Evolutionary conservation across 2,888 invertebrate species (phyloP), one percentile per base, ranked within the genome.

Genomic region (Synanthedon andrenaeformis): DNA sequence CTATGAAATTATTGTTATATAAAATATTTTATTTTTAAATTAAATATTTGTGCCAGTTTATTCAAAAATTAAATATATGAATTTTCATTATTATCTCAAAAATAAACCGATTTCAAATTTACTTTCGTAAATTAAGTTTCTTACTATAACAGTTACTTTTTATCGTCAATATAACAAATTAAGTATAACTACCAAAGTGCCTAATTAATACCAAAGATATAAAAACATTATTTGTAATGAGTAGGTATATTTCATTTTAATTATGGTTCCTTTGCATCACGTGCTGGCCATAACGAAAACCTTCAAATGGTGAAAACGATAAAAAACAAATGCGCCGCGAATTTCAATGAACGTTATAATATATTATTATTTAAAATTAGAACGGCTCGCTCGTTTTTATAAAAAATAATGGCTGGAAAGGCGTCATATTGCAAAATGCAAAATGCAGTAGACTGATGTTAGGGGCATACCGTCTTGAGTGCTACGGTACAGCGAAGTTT

Each of bases 301-400:
- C 65, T 68, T 48, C 23, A 62, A 69, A 75, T 67, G 67, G 59
- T 61, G 57, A 55, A 60, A 60, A 65, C 71, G 59, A 75, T 75
- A 76, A 76, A 76, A 65, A 65, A 64, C 74, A 75, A 67, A 61
- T 64, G 67, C 63, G 75, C 67, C 56, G 57, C 57, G 74, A 76
- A 74, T 74, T 72, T 66, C 67, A 78, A 78, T 70, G 65, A 67
- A 64, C 61, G 55, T 61, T 51, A 35, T 28, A 50, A 53, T 60
- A 60, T 63, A 63, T 66, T 66, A 63, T 55, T 67, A 72, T 72
- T 76, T 72, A 69, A 64, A 70, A 69, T 65, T 50, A 70, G 74
- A 71, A 67, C 64, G 59, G 57, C 59, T 61, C 63, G 58, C 64
- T 58, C 65, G 64, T 69, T 67, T 69, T 64, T 65, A 70, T 72